Evolutionary conservation across 2,113 vertebrate genomes (phyloP).

Genomic region (Pomatostomus ruficeps): DNA sequence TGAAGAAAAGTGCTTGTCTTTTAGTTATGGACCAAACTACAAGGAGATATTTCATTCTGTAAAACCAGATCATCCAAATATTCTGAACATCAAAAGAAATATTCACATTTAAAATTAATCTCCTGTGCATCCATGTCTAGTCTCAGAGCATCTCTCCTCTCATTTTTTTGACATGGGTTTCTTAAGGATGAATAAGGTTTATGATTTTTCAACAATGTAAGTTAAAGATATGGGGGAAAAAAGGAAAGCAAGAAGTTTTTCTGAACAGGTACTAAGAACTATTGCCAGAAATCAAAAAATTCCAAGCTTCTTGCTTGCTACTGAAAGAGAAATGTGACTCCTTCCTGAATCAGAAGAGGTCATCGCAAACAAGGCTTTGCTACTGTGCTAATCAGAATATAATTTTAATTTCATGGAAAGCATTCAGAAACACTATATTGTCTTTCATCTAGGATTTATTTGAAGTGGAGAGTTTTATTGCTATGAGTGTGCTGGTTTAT

Average conservation of each 20-base stretch:
- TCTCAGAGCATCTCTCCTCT: background rate
- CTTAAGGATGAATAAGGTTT: background rate
- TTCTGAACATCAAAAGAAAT: background rate
- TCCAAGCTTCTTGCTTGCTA: background rate
- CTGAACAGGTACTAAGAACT: background rate
- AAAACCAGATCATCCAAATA: background rate
- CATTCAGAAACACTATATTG: background rate
- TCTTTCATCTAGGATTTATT: background rate
- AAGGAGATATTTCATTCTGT: background rate
- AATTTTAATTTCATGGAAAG: background rate
- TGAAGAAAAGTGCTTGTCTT: background rate
- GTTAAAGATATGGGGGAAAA: background rate
- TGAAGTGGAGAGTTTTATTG: background rate
- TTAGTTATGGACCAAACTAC: background rate
- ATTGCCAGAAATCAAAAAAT: background rate
- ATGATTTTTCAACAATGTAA: background rate
- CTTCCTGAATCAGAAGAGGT: background rate
- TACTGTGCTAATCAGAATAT: background rate
- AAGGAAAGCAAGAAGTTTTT: background rate
- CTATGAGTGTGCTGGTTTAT: background rate
- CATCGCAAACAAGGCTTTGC: background rate
- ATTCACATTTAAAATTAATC: background rate
- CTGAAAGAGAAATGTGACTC: background rate
- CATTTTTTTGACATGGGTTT: background rate
- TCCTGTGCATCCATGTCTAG: background rate